A percentile compares a stretch with the other conserved stretches of the same genome.
Conservation (phyloP, 1,140 invertebrate genomes). For the Sitobion miscanthi region DNA sequence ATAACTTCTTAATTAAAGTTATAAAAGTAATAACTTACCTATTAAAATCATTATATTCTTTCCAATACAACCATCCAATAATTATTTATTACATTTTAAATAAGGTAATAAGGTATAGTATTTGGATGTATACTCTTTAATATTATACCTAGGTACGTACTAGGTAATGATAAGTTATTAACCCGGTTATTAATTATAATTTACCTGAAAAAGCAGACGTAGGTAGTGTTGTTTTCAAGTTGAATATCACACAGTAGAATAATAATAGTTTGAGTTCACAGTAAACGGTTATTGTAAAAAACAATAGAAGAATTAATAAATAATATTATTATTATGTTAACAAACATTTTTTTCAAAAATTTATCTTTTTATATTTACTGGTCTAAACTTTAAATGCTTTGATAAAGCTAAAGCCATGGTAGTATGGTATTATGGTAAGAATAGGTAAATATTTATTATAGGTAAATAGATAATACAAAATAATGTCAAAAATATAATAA, state of each 20-base stretch:
- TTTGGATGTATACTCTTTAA: background rate
- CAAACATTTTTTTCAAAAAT: background rate
- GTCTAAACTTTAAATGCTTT: background rate
- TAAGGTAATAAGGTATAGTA: background rate
- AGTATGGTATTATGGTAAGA: background rate
- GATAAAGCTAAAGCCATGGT: background rate
- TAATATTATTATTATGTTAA: background rate
- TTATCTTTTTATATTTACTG: background rate
- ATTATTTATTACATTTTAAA: background rate
- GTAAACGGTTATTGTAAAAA: background rate
- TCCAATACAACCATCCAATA: background rate
- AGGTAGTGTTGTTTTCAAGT: background rate
- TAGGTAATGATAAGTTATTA: too few relatives aligned
- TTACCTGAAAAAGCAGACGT: conserved; percentile 7
- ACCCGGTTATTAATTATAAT: background rate
- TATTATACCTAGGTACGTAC: background rate
- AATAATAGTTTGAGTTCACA: background rate
- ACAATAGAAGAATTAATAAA: background rate
- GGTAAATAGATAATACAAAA: too few relatives aligned
- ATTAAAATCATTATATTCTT: background rate
- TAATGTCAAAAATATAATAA: too few relatives aligned
- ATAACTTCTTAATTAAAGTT: too few relatives aligned
- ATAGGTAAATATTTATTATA: too few relatives aligned
- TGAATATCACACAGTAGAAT: background rate
- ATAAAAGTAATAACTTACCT: too few relatives aligned